A percentile compares a stretch with the other conserved stretches of the same genome.
These are phyloP conservation scores for Cephonodes hylas DNA, from an alignment of 2,888 invertebrate species.

Conservation along the genomic window DNA sequence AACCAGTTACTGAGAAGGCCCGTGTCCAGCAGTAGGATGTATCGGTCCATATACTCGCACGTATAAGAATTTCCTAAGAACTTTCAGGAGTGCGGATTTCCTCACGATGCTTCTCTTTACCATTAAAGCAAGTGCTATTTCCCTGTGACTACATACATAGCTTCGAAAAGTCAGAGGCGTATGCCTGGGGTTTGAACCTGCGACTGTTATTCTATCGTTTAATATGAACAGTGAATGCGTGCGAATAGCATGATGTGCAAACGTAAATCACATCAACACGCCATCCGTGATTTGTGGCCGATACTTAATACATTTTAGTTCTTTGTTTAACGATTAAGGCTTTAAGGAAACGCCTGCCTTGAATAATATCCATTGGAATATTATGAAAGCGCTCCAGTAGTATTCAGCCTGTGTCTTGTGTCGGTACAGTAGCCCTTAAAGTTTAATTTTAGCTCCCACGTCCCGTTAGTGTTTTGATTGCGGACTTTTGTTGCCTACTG, in stretches of 20 bases:
- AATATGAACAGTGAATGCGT: too few species aligned
- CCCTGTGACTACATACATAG: too few species aligned
- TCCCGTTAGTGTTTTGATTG: not conserved
- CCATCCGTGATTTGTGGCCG: not conserved
- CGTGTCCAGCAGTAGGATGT: too few species aligned
- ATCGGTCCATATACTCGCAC: too few species aligned
- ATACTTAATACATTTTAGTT: not conserved
- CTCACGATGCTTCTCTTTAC: too few species aligned
- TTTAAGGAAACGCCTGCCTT: conserved; percentile 10
- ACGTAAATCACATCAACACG: not conserved
- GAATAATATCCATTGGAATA: not conserved
- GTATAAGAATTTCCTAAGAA: too few species aligned
- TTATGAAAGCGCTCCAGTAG: not conserved
- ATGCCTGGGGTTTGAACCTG: too few species aligned
- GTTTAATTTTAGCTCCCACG: not conserved
- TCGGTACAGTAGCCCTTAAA: conserved; percentile 12
- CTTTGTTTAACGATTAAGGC: conserved; percentile 12
- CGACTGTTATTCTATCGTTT: too few species aligned
- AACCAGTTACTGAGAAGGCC: too few species aligned
- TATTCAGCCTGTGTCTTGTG: not conserved
- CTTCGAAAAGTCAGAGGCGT: too few species aligned
- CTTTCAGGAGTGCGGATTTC: too few species aligned
- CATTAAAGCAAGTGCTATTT: too few species aligned
- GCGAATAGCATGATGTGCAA: not conserved
- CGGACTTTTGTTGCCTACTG: not conserved